A percentile compares a stretch with the other conserved stretches of the same genome.
Conservation (phyloP, 2,888 invertebrate genomes). For the Brachypterus glaber region DNA sequence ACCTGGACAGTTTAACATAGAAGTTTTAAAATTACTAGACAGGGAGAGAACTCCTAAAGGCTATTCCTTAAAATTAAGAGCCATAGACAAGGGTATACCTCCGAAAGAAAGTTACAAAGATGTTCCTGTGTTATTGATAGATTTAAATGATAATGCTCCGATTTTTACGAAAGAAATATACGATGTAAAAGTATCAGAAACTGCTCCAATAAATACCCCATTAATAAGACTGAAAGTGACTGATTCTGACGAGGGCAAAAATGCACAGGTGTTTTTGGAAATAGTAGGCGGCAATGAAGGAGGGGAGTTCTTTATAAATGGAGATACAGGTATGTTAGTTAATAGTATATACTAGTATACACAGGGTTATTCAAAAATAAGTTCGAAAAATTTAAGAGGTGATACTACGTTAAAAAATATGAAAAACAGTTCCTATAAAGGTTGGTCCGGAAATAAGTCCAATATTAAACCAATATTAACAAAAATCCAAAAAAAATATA, state of each 20-base stretch:
- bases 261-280: conserved; percentile 75
- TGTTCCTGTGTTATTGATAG: conserved; percentile 70
- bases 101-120: conserved; percentile 68
- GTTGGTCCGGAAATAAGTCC: too few relatives aligned
- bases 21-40: conserved; percentile 66
- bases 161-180: conserved; percentile 80
- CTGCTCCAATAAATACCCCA: conserved; percentile 80
- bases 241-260: conserved; percentile 70
- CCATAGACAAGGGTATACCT: conserved; percentile 74
- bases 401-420: too few relatives aligned
- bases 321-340: conserved; percentile 69
- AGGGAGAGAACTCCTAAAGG: conserved; percentile 69
- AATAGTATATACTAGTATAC: too few relatives aligned
- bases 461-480: too few relatives aligned
- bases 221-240: conserved; percentile 78
- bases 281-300: conserved; percentile 89
- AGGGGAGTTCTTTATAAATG: conserved; percentile 77
- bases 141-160: conserved; percentile 78
- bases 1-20: conserved; percentile 67
- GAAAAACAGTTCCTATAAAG: too few relatives aligned
- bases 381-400: too few relatives aligned
- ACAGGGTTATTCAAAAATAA: too few relatives aligned
- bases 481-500: too few relatives aligned
- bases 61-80: conserved; percentile 80
- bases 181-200: conserved; percentile 79